Percentiles rank a stretch among this genome's conserved stretches.
Conservation (phyloP, 2,113 vertebrate genomes). For the Mormoops blainvillei region DNA sequence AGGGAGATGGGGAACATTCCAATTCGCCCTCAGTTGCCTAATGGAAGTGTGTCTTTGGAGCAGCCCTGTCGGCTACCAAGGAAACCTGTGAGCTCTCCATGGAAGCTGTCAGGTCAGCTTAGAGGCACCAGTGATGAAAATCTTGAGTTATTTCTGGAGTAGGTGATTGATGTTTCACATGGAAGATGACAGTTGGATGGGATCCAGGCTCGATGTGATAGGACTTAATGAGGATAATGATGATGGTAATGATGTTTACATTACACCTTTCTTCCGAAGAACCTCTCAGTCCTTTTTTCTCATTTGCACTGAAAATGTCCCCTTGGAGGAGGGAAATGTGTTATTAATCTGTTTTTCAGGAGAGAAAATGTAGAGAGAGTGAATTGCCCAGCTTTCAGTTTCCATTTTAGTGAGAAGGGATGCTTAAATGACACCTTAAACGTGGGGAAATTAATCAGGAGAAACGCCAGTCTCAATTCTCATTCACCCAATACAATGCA, state of each 20-base stretch:
- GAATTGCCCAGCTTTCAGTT: conserved; percentile 10
- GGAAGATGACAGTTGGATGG: conserved; percentile 63
- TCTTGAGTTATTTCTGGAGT: conserved; percentile 68
- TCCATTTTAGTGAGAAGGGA: conserved; percentile 10
- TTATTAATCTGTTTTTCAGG: conserved; percentile 24
- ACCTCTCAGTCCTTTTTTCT: conserved; percentile 38
- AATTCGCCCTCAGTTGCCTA: background rate
- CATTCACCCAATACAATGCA: background rate
- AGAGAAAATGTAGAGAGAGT: background rate
- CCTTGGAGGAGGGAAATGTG: conserved; percentile 25
- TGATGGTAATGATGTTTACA: conserved; percentile 62
- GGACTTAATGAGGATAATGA: conserved; percentile 70
- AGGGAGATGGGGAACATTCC: background rate
- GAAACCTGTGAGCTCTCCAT: background rate
- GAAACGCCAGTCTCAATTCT: background rate
- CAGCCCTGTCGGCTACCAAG: background rate
- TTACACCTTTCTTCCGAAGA: conserved; percentile 42
- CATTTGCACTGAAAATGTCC: conserved; percentile 4
- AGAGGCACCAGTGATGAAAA: conserved; percentile 24
- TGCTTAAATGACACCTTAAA: conserved; percentile 9
- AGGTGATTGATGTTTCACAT: conserved; percentile 64
- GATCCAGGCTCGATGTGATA: conserved; percentile 37
- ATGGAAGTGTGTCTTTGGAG: background rate
- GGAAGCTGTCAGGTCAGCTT: background rate
- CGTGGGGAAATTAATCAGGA: background rate